phyloP scores from a whole-genome alignment of 53 echinoderm and acorn worm genomes.

The Echinarachnius parma region DNA sequence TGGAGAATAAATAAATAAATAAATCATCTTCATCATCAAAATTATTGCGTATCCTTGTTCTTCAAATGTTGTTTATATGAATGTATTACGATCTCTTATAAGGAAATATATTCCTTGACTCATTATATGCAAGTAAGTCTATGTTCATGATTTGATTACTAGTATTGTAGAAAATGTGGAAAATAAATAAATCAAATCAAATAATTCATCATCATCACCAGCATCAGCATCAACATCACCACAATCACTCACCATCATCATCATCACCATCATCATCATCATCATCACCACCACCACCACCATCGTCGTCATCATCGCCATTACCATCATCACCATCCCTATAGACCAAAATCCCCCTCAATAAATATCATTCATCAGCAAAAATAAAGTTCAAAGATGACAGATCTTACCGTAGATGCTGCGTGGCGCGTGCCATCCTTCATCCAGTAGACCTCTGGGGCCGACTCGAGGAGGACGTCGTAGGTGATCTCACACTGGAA shows the following conservation, averaged over 20 bases:
- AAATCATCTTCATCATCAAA: too few relatives aligned
- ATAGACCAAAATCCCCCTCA: too few relatives aligned
- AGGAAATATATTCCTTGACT: too few relatives aligned
- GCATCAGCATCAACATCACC: background rate
- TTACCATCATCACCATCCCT: constrained; percentile 2
- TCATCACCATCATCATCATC: constrained; percentile 5
- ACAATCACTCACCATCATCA: background rate
- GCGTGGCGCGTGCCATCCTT: background rate
- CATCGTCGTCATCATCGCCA: background rate
- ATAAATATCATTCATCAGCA: too few relatives aligned
- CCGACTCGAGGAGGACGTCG: background rate
- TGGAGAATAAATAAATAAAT: too few relatives aligned
- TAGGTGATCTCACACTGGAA: constrained; percentile 35
- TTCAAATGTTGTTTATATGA: too few relatives aligned
- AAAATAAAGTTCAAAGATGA: too few relatives aligned
- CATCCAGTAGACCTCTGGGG: constrained; percentile 13
- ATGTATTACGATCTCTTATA: too few relatives aligned
- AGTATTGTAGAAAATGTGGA: too few relatives aligned
- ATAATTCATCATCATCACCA: background rate
- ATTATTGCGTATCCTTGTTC: too few relatives aligned
- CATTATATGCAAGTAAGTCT: too few relatives aligned
- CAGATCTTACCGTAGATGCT: background rate
- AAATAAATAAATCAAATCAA: background rate
- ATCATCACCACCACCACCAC: background rate
- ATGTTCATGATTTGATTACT: too few relatives aligned